Evolutionary conservation across 2,113 vertebrate species (phyloP).

Genomic region (Neolamprologus tretocephalus): DNA sequence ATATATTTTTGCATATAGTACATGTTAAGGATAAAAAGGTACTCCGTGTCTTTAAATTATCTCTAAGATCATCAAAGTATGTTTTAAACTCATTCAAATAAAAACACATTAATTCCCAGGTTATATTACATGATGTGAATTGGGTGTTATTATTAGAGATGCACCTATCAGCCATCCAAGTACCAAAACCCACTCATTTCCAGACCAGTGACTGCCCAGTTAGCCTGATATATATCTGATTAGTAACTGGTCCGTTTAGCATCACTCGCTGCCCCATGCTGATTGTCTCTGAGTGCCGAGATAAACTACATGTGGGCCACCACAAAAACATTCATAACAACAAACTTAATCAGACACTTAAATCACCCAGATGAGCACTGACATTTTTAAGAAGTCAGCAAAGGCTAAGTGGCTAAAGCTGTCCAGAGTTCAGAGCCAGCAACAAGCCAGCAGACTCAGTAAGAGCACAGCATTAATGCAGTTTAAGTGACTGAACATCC

Average conservation of each 20-base stretch:
- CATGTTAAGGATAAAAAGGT: background rate
- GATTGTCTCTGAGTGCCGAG: rapidly evolving
- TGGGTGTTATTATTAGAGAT: background rate
- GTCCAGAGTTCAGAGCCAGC: background rate
- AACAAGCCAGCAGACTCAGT: background rate
- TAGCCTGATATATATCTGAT: background rate
- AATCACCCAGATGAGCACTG: background rate
- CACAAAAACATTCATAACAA: background rate
- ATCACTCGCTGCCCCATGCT: background rate
- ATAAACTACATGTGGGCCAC: background rate
- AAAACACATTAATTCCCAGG: background rate
- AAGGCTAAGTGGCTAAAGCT: background rate
- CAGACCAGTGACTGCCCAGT: background rate
- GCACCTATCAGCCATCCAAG: background rate
- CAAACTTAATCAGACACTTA: background rate
- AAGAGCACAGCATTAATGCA: background rate
- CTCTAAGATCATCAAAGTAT: background rate
- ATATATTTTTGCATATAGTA: background rate
- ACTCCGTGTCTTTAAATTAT: background rate
- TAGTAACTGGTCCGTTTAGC: background rate
- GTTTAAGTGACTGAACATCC: background rate
- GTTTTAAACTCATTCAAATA: background rate
- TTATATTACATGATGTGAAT: background rate
- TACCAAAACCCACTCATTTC: background rate
- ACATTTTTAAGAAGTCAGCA: background rate